Evolutionary conservation across 2,113 vertebrate species (phyloP).

Genomic region (Takifugu bimaculatus): DNA sequence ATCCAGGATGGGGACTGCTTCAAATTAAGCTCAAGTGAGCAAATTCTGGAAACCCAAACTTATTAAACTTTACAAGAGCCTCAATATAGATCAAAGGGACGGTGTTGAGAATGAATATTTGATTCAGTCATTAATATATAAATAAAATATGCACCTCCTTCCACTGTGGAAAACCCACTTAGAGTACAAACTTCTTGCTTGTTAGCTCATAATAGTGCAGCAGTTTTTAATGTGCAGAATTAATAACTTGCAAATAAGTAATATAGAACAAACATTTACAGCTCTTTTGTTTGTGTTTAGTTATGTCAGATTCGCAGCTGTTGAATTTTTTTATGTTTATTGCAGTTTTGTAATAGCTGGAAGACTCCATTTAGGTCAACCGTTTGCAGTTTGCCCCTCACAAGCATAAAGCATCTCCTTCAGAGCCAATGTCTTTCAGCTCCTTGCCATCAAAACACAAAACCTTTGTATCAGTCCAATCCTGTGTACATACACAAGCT

Average conservation of each 20-base stretch:
- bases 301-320: background rate
- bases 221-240: background rate
- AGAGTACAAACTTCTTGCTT: background rate
- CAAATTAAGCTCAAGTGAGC: background rate
- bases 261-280: constrained; percentile 5
- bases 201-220: background rate
- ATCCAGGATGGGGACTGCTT: background rate
- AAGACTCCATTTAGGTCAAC: too few species aligned
- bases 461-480: background rate
- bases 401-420: background rate
- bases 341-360: too few species aligned
- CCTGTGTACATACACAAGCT: background rate
- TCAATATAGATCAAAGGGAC: background rate
- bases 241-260: constrained; percentile 1
- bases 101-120: background rate
- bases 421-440: background rate
- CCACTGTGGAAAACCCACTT: background rate
- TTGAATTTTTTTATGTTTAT: background rate
- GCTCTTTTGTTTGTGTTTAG: background rate
- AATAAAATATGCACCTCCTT: background rate
- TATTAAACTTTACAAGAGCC: constrained; percentile 2
- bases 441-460: background rate
- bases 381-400: background rate
- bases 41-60: background rate
- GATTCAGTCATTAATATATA: background rate